Evolutionary conservation across 2,113 vertebrate genomes (phyloP).

Genomic region (Progne subis): DNA sequence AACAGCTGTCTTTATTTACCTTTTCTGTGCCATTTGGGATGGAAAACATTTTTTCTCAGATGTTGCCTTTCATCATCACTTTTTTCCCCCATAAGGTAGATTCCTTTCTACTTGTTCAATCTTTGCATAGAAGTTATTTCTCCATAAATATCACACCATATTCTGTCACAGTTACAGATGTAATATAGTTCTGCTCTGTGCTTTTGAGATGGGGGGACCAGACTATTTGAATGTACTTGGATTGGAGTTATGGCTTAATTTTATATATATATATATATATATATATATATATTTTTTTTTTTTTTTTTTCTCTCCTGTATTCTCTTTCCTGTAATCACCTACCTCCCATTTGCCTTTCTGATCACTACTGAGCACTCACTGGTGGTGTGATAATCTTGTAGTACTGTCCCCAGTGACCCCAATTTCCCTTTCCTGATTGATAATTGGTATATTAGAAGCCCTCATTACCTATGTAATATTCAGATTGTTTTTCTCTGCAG

Average conservation of each 20-base stretch:
- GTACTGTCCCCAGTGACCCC: background rate
- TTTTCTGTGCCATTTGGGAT: conserved; percentile 11
- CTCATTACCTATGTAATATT: background rate
- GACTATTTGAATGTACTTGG: background rate
- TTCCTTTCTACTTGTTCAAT: background rate
- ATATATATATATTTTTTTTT: background rate
- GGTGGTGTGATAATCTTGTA: background rate
- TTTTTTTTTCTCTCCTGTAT: background rate
- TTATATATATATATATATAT: too few species aligned
- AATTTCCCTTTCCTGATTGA: background rate
- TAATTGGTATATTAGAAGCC: background rate
- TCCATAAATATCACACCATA: background rate
- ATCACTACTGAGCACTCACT: background rate
- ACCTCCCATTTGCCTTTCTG: background rate
- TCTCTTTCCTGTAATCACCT: background rate
- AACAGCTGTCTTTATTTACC: conserved; percentile 63
- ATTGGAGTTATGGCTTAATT: background rate
- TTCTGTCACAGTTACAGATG: background rate
- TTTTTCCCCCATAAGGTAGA: conserved; percentile 9
- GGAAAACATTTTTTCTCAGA: conserved; percentile 42
- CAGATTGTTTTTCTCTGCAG: background rate
- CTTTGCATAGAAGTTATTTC: background rate
- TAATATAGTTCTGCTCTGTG: background rate
- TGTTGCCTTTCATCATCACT: conserved; percentile 38
- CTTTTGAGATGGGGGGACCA: background rate